These are phyloP conservation scores for Sinocyclocheilus anophthalmus DNA, from an alignment of 2,113 vertebrate genomes.

Conservation along the genomic window DNA sequence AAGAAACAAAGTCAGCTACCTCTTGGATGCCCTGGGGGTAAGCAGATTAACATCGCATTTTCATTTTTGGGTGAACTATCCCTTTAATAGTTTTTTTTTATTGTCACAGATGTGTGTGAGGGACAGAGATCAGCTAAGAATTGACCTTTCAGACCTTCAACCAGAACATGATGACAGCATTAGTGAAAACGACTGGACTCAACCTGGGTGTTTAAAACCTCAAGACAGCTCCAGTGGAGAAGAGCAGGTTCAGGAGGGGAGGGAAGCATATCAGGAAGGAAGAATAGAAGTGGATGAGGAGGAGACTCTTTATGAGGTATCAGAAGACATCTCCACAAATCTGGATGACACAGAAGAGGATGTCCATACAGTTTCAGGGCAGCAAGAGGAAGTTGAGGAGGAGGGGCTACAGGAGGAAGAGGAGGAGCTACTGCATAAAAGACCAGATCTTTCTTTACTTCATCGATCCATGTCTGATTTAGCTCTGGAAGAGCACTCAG, in stretches of 20 bases:
- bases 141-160: background rate
- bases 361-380: background rate
- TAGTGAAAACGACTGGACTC: background rate
- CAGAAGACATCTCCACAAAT: conserved; percentile 21
- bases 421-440: background rate
- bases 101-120: conserved; percentile 18
- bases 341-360: conserved; percentile 12
- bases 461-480: background rate
- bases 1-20: no score
- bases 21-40: no score
- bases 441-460: conserved; percentile 14
- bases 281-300: conserved; percentile 8
- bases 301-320: conserved; percentile 13
- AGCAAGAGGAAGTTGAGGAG: background rate
- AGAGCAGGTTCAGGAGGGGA: background rate
- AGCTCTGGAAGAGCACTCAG: conserved; percentile 36
- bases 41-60: no score
- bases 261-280: background rate
- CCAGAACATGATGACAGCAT: conserved; percentile 1
- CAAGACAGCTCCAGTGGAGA: conserved; percentile 1
- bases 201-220: background rate
- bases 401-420: conserved; percentile 1
- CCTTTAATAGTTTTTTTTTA: background rate
- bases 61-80: no score
- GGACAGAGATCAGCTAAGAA: background rate